Percentiles rank a stretch among this genome's conserved stretches.
Conservation (phyloP, 2,113 vertebrate species). For the Microtus pennsylvanicus region DNA sequence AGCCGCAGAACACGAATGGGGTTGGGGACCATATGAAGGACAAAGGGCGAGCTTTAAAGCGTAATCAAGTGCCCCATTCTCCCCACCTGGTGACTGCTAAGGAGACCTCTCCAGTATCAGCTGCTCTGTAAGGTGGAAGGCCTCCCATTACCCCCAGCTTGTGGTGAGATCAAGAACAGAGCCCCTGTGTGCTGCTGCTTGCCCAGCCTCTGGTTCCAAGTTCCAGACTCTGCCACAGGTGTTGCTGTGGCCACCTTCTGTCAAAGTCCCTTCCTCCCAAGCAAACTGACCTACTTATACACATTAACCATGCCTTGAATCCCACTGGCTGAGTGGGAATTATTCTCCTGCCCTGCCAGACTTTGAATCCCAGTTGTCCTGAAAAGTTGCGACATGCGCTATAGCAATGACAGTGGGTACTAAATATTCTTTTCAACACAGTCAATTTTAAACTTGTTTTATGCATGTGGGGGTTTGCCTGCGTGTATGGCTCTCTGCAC, state of each 20-base stretch:
- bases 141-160: fast-evolving
- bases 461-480: not conserved
- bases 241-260: not conserved
- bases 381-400: not conserved
- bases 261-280: not conserved
- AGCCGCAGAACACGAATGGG: not conserved
- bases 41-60: not conserved
- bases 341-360: not conserved
- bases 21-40: not conserved
- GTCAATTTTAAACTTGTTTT: not conserved
- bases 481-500: not conserved
- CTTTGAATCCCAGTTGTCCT: not conserved
- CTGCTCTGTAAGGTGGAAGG: not conserved
- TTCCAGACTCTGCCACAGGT: not conserved
- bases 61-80: not conserved
- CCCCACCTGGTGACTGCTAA: not conserved
- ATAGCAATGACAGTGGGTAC: not conserved
- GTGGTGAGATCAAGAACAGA: not conserved
- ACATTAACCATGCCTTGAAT: not conserved
- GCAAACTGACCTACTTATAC: not conserved
- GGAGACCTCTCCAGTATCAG: not conserved
- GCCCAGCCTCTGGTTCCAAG: not conserved
- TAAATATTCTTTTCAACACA: not conserved
- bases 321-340: fast-evolving
- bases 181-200: no score